Base-by-base conservation (phyloP, 2,797 vertebrate genomes). In the Falco rusticolus region DNA sequence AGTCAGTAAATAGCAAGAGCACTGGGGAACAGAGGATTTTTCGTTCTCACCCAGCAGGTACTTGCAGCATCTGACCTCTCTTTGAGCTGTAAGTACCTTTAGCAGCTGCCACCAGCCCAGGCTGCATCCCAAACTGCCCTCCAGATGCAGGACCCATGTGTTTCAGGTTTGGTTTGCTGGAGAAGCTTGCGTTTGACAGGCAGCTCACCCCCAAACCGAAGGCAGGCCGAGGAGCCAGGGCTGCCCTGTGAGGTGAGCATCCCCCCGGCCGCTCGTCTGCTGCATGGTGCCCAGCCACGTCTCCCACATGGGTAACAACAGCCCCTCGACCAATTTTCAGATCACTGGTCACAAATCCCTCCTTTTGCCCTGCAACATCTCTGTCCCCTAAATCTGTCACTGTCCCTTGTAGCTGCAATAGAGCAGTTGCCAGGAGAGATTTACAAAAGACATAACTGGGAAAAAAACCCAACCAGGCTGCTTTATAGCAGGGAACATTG, bases 261-360 rank as follows among this genome's bases (percentile, higher is more conserved):
- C 43, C 43, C 43, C 43, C 17, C 16, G 43, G 43, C 43, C 3
- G 9, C 4, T 10, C 45, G 10, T 33, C 45, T 2, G 43, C 10
- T 3, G 3, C 5, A 5, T 9, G 9, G 65, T 28, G 25, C 64
- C 25, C 7, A 4, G 6, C 31, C 33, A 19, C 12, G 6, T n/a
- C 6, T 47, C 64, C 24, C 17, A 16, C 43, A 16, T 45, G 43
- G 43, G 43, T 7, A 17, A 45, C 43, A 45, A 17, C 43, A 45
- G 43, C 43, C 43, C 16, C 43, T 45, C 43, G 43, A 45, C 43
- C 43, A 45, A 43, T 43, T 64, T 43, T 43, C 60, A 43, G 39
- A 18, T 41, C 8, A 3, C 26, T 51, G 16, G 29, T 43, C 47
- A n/a, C 60, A 19, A 53, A 51, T 28, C 48, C 37, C 24, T 26